These are phyloP conservation scores for Florisuga fusca DNA, from an alignment of 2,797 vertebrate genomes.

Conservation along the genomic window DNA sequence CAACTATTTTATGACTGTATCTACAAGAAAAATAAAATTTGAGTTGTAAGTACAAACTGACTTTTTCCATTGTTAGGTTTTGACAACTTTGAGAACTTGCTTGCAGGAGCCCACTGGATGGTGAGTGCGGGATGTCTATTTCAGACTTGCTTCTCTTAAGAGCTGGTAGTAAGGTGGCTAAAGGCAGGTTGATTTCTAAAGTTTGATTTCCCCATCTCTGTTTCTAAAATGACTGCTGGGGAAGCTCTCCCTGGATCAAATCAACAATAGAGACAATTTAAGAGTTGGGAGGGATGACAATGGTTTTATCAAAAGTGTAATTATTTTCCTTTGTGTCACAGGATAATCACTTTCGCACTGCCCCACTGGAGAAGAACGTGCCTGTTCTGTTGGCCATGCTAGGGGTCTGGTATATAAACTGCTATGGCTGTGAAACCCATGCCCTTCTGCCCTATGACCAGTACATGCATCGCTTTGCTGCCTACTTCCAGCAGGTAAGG, in stretches of 20 bases:
- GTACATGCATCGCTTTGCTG: constrained; percentile 97
- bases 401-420: constrained; percentile 97
- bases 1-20: background rate
- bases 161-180: background rate
- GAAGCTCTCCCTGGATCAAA: background rate
- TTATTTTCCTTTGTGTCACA: constrained; percentile 32
- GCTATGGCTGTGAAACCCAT: constrained; percentile 92
- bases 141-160: background rate
- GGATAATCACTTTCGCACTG: constrained; percentile 92
- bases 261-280: background rate
- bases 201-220: background rate
- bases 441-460: constrained; percentile 96
- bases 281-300: background rate
- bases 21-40: background rate
- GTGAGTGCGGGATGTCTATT: constrained; percentile 76
- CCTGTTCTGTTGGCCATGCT: constrained; percentile 91
- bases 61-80: constrained; percentile 82
- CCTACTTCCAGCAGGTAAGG: constrained; percentile 97
- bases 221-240: background rate
- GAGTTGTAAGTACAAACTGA: background rate
- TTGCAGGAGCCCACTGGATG: constrained; percentile 97
- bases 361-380: constrained; percentile 90
- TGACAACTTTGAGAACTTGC: constrained; percentile 94
- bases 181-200: background rate
- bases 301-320: background rate